phyloP scores from a whole-genome alignment of 2,888 invertebrate genomes.

The Agonopterix arenella region DNA sequence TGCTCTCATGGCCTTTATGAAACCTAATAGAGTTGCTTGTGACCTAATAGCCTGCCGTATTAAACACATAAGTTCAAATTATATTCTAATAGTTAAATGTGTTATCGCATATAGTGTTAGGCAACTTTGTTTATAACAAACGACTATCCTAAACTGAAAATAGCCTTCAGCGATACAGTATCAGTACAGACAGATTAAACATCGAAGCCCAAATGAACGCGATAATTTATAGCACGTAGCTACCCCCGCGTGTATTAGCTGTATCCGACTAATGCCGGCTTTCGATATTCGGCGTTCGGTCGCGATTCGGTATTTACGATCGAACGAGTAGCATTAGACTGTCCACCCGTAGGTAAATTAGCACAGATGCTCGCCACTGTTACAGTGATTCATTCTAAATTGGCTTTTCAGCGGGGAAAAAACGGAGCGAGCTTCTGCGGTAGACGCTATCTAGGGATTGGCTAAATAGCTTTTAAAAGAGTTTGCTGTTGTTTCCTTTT shows the following conservation, averaged over 20 bases:
- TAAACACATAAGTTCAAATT: too few species aligned
- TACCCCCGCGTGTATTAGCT: slow-evolving; percentile 75
- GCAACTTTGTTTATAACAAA: background rate
- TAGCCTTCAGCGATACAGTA: slow-evolving; percentile 49
- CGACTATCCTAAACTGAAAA: slow-evolving; percentile 32
- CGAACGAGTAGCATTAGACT: slow-evolving; percentile 73
- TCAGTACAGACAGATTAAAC: slow-evolving; percentile 71
- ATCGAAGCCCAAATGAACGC: slow-evolving; percentile 73
- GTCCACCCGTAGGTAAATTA: slow-evolving; percentile 76
- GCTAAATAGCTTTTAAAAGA: slow-evolving; percentile 68
- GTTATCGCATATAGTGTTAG: too few species aligned
- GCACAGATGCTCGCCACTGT: slow-evolving; percentile 75
- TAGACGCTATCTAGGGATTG: slow-evolving; percentile 59
- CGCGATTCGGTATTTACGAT: slow-evolving; percentile 73
- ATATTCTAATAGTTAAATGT: too few species aligned
- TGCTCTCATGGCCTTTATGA: too few species aligned
- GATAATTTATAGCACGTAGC: slow-evolving; percentile 72
- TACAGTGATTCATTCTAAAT: slow-evolving; percentile 76
- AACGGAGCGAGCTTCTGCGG: slow-evolving; percentile 50
- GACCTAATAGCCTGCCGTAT: too few species aligned
- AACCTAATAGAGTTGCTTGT: too few species aligned
- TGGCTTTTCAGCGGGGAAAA: slow-evolving; percentile 73
- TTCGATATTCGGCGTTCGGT: slow-evolving; percentile 75
- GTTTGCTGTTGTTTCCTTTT: slow-evolving; percentile 42
- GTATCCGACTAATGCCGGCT: slow-evolving; percentile 75